phyloP scores from a whole-genome alignment of 2,113 vertebrate genomes.

The Speoplatyrhinus poulsoni region DNA sequence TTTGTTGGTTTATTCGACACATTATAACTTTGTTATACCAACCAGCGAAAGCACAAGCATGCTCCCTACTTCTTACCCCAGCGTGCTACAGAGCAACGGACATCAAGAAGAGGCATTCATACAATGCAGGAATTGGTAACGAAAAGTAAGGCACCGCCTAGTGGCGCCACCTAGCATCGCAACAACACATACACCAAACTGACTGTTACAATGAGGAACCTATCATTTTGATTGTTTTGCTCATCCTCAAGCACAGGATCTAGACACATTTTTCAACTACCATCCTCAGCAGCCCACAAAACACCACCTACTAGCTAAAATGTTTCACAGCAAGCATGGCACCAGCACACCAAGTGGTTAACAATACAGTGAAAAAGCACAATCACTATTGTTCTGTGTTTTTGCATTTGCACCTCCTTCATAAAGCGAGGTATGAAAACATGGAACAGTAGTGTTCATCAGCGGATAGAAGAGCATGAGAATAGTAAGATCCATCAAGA shows the following conservation, averaged over 20 bases:
- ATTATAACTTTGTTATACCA: no score
- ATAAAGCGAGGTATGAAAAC: conserved; percentile 32
- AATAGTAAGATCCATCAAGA: conserved; percentile 15
- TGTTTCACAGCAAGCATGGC: conserved; percentile 33
- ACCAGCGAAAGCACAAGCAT: no score
- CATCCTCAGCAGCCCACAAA: conserved; percentile 20
- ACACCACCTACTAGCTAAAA: conserved; percentile 17
- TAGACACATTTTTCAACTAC: conserved; percentile 11
- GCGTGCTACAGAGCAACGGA: no score
- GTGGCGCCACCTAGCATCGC: no score
- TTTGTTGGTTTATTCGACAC: no score
- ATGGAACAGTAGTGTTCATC: conserved; percentile 26
- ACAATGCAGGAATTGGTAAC: no score
- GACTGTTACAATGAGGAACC: no score
- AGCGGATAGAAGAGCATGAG: conserved; percentile 14
- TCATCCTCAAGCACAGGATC: conserved; percentile 16
- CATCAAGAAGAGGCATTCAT: no score
- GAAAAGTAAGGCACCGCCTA: no score
- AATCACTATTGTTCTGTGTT: conserved; percentile 17
- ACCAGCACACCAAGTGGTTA: conserved; percentile 21
- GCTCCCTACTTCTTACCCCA: no score
- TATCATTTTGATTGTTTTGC: conserved; percentile 23
- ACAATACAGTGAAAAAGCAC: conserved; percentile 20
- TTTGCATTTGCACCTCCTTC: conserved; percentile 22
- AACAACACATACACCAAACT: no score